Conservation (phyloP, 2,888 invertebrate genomes). For the Sinelater perroti region DNA sequence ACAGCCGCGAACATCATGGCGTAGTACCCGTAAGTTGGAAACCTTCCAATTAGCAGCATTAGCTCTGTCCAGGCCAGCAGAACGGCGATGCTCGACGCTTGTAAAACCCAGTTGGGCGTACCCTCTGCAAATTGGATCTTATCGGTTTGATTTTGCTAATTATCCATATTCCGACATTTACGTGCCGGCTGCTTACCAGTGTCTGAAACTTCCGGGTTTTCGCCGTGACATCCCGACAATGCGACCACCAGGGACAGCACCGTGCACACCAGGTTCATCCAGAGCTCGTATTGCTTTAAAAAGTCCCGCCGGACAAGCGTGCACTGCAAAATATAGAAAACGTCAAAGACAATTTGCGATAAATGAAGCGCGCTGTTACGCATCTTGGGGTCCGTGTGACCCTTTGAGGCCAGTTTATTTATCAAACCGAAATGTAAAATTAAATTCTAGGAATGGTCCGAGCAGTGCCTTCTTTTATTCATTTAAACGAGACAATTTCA, state of each 20-base stretch:
- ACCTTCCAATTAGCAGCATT: slow-evolving; percentile 64
- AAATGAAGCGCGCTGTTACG: too few relatives aligned
- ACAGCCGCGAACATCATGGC: slow-evolving; percentile 67
- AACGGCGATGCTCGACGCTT: slow-evolving; percentile 60
- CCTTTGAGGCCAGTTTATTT: too few relatives aligned
- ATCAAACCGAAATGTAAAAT: too few relatives aligned
- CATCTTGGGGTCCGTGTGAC: too few relatives aligned
- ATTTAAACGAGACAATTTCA: too few relatives aligned
- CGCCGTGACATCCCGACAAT: slow-evolving; percentile 5
- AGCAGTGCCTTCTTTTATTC: too few relatives aligned
- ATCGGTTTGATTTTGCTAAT: background rate
- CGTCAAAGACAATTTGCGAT: too few relatives aligned
- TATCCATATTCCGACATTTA: background rate
- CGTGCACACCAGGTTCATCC: slow-evolving; percentile 57
- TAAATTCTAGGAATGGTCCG: too few relatives aligned
- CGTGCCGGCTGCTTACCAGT: slow-evolving; percentile 1
- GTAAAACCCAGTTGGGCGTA: slow-evolving; percentile 56
- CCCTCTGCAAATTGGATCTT: slow-evolving; percentile 35
- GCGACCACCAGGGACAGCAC: slow-evolving; percentile 32
- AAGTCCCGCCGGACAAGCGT: slow-evolving; percentile 55
- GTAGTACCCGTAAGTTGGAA: slow-evolving; percentile 66
- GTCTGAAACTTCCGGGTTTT: background rate
- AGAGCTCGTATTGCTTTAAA: slow-evolving; percentile 58
- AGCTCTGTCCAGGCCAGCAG: slow-evolving; percentile 65
- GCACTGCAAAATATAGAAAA: too few relatives aligned